These are phyloP conservation scores for Crossaster papposus DNA, from an alignment of 53 echinoderm and acorn worm species.

Conservation along the genomic window DNA sequence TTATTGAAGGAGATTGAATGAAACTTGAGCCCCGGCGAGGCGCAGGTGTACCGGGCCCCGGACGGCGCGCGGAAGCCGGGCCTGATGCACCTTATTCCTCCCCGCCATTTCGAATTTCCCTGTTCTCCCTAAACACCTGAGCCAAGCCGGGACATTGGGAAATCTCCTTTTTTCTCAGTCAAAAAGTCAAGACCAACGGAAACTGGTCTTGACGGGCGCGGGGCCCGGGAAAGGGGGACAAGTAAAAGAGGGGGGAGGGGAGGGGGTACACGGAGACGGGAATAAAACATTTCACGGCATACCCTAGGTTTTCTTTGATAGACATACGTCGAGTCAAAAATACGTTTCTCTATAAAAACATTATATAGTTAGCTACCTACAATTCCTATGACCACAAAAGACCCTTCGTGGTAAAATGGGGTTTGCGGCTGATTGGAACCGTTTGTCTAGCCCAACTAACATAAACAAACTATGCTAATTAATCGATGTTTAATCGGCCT, in stretches of 20 bases:
- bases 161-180: not conserved
- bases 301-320: no score
- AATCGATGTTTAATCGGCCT: no score
- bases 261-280: not conserved
- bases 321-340: no score
- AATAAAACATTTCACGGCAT: no score
- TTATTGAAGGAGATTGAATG: not conserved
- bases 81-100: not conserved
- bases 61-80: slow-evolving; percentile 10
- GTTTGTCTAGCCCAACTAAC: no score
- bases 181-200: not conserved
- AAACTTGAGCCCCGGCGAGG: not conserved
- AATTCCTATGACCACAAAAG: not conserved
- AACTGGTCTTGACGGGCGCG: slow-evolving; percentile 21
- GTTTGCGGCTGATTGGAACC: slow-evolving; percentile 1
- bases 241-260: not conserved
- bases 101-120: slow-evolving; percentile 55
- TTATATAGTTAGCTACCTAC: no score
- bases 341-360: no score
- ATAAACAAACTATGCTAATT: no score
- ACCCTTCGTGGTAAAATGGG: not conserved
- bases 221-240: slow-evolving; percentile 1
- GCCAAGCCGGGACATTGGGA: not conserved
- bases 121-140: not conserved
- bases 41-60: not conserved